Percentiles rank a stretch among this genome's conserved stretches.
Conservation (phyloP, 2,113 vertebrate genomes). For the Carassius auratus region DNA sequence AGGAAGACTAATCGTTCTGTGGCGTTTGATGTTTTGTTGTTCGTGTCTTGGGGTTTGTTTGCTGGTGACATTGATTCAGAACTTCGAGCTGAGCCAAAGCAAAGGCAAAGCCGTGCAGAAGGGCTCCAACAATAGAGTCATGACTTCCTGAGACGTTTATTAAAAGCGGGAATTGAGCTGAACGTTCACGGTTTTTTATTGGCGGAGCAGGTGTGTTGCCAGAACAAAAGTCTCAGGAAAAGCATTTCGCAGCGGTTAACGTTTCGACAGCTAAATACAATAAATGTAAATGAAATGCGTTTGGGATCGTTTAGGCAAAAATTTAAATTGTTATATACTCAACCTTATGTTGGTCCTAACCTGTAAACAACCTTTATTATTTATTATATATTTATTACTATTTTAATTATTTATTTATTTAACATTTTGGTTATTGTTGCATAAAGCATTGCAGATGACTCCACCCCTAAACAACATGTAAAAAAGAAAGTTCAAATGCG, state of each 20-base stretch:
- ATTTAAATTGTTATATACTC: too few relatives aligned
- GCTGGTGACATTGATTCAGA: constrained; percentile 47
- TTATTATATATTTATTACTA: too few relatives aligned
- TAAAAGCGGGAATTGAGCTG: background rate
- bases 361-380: too few relatives aligned
- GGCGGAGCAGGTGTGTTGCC: constrained; percentile 8
- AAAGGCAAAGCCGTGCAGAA: background rate
- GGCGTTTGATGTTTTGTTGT: constrained; percentile 61
- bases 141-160: constrained; percentile 23
- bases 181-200: background rate
- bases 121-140: background rate
- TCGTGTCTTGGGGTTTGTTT: constrained; percentile 59
- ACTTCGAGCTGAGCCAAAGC: constrained; percentile 50
- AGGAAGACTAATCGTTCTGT: constrained; percentile 71
- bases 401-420: too few relatives aligned
- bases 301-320: too few relatives aligned
- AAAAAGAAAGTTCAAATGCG: too few relatives aligned
- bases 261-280: background rate
- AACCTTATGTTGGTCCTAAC: too few relatives aligned
- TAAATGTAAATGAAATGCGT: background rate
- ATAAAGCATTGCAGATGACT: too few relatives aligned
- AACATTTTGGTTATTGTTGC: too few relatives aligned
- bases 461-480: too few relatives aligned
- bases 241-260: background rate
- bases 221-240: background rate